Evolutionary conservation across 2,888 invertebrate genomes (phyloP).

Genomic region (Diplazon laetatorius): DNA sequence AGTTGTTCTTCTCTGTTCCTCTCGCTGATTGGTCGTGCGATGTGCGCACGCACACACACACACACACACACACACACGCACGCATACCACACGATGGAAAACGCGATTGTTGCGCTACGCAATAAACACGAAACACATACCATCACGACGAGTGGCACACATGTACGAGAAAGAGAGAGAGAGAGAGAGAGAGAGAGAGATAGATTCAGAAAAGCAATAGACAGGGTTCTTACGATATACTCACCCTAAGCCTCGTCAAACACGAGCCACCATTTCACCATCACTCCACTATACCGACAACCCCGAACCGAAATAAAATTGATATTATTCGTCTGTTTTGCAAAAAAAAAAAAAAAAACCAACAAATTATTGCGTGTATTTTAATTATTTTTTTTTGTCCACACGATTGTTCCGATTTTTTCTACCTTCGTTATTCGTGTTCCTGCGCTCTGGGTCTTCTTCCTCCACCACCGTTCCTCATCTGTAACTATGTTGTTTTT

Average conservation of each 20-base stretch:
- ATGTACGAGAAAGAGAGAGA: conserved; percentile 13
- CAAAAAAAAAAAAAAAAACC: no score
- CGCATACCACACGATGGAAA: not conserved
- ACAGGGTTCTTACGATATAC: conserved; percentile 59
- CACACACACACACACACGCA: not conserved
- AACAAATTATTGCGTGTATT: not conserved
- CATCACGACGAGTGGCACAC: conserved; percentile 1
- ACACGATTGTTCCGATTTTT: not conserved
- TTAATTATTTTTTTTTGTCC: not conserved
- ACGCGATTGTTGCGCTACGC: not conserved
- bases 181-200: no score
- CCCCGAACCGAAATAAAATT: conserved; percentile 47
- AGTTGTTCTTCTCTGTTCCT: conserved; percentile 25
- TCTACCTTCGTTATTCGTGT: conserved; percentile 29
- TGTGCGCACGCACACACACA: conserved; percentile 24
- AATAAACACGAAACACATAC: conserved; percentile 31
- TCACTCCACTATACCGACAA: conserved; percentile 69
- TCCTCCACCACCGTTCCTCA: conserved; percentile 49
- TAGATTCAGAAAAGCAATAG: conserved; percentile 33
- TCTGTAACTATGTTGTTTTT: not conserved
- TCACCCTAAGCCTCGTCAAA: conserved; percentile 75
- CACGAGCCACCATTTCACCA: conserved; percentile 74
- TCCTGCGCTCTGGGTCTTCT: conserved; percentile 54
- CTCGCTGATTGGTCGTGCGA: conserved; percentile 44
- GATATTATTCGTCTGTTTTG: no score